Conservation (phyloP, 2,888 invertebrate species). For the Platycheirus albimanus region DNA sequence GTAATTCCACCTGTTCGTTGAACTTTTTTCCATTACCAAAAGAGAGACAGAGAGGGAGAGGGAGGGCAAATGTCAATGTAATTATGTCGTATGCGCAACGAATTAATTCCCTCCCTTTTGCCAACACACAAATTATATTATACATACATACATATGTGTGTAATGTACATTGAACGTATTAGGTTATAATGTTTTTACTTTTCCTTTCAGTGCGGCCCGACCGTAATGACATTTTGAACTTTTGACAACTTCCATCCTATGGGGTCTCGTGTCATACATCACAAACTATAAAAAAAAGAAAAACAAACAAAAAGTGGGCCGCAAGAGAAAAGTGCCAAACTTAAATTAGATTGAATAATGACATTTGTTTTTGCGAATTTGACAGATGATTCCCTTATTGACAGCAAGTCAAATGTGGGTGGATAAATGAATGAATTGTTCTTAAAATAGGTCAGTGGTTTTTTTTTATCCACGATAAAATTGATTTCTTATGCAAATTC, state of each 20-base stretch:
- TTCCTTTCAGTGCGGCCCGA: neutral
- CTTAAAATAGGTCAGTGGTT: neutral
- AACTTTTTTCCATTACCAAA: conserved; percentile 9
- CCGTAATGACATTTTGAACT: conserved; percentile 55
- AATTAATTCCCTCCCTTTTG: neutral
- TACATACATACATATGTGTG: no score
- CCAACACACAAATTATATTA: no score
- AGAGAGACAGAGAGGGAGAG: no score
- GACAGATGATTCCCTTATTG: conserved; percentile 32
- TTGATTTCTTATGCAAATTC: neutral
- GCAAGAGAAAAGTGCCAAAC: conserved; percentile 33
- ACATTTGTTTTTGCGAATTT: conserved; percentile 23
- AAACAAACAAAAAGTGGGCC: neutral
- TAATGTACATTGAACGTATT: no score
- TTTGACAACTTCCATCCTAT: conserved; percentile 32
- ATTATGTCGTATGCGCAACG: conserved; percentile 6
- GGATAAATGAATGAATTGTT: neutral
- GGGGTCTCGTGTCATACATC: neutral
- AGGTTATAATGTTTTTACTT: conserved; percentile 18
- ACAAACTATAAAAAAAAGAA: neutral
- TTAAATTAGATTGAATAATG: conserved; percentile 42
- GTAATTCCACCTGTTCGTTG: conserved; percentile 55
- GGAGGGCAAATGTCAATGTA: neutral
- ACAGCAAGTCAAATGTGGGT: neutral
- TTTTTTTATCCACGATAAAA: neutral